phyloP scores from a whole-genome alignment of 2,888 invertebrate species.

The Agelastica alni region DNA sequence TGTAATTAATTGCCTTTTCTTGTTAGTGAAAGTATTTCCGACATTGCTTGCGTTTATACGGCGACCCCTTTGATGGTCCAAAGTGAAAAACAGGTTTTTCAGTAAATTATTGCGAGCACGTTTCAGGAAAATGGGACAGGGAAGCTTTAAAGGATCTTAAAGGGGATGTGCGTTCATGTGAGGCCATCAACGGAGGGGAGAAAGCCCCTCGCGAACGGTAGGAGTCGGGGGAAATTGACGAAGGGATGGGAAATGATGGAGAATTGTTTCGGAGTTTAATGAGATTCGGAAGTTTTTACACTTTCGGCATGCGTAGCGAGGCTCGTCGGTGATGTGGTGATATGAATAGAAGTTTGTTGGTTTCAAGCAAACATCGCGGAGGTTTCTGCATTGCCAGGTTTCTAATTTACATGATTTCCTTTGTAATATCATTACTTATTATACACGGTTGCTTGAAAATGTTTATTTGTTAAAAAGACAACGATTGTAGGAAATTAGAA shows the following conservation, averaged over 20 bases:
- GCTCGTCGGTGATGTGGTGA: too few species aligned
- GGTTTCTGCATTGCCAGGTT: neutral
- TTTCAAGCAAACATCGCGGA: too few species aligned
- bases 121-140: constrained; percentile 13
- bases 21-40: too few species aligned
- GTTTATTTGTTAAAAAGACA: neutral
- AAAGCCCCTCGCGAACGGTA: neutral
- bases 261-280: constrained; percentile 17
- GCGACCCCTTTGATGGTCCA: too few species aligned
- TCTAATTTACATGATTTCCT: neutral
- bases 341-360: too few species aligned
- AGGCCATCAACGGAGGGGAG: constrained; percentile 2
- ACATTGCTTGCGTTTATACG: too few species aligned
- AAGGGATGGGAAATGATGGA: neutral
- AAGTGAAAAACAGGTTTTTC: constrained; percentile 1
- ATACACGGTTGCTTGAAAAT: too few species aligned
- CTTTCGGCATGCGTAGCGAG: constrained; percentile 9
- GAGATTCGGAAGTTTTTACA: constrained; percentile 12
- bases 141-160: constrained; percentile 6
- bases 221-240: constrained; percentile 3
- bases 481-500: too few species aligned
- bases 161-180: constrained; percentile 5
- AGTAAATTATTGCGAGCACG: constrained; percentile 8
- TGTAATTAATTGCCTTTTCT: too few species aligned
- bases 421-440: neutral